Percentiles rank a stretch among this genome's conserved stretches.
These are phyloP conservation scores for Colossoma macropomum DNA, from an alignment of 2,113 vertebrate genomes.

Conservation along the genomic window DNA sequence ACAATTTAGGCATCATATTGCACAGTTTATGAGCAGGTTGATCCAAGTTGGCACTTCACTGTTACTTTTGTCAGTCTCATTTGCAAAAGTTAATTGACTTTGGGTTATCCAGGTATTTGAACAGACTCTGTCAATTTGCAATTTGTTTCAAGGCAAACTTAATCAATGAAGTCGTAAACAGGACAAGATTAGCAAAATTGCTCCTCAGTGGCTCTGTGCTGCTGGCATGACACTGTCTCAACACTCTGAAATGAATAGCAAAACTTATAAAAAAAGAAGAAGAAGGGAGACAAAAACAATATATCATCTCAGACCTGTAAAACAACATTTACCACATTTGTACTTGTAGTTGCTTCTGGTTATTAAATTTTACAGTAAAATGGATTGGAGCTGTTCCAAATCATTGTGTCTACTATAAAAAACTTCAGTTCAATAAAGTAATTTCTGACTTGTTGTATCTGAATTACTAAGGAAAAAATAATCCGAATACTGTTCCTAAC, in stretches of 20 bases:
- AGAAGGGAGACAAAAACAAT: not conserved
- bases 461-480: too few relatives aligned
- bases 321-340: not conserved
- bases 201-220: not conserved
- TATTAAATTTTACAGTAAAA: too few relatives aligned
- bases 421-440: too few relatives aligned
- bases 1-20: not conserved
- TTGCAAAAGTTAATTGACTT: conserved; percentile 29
- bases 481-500: too few relatives aligned
- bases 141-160: conserved; percentile 7
- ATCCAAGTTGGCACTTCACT: not conserved
- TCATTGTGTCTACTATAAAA: too few relatives aligned
- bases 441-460: too few relatives aligned
- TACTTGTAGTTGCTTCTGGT: too few relatives aligned
- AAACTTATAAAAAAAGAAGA: not conserved
- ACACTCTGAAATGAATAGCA: not conserved
- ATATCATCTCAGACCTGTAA: not conserved
- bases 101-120: conserved; percentile 33
- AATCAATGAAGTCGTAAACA: conserved; percentile 5
- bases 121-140: not conserved
- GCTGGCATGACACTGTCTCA: not conserved
- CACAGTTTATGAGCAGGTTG: not conserved
- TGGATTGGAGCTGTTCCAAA: too few relatives aligned
- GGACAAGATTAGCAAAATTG: not conserved
- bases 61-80: not conserved